Evolutionary conservation across 2,888 invertebrate genomes (phyloP).

Genomic region (Spicauda simplicius): DNA sequence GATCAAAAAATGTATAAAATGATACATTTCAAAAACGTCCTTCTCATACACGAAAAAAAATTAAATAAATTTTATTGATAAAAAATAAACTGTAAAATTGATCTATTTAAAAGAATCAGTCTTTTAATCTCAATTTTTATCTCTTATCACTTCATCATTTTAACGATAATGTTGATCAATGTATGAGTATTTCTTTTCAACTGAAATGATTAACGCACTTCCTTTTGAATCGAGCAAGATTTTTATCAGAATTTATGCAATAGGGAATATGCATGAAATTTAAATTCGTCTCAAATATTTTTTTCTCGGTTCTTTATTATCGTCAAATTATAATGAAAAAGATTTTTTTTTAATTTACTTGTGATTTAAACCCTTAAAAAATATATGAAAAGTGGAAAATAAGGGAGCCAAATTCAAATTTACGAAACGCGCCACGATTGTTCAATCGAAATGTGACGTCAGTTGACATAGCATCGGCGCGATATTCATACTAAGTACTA

Average conservation of each 20-base stretch:
- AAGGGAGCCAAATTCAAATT: too few species aligned
- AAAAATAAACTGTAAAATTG: neutral
- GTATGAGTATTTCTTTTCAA: constrained; percentile 36
- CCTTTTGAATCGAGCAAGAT: neutral
- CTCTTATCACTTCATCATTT: neutral
- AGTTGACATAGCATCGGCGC: too few species aligned
- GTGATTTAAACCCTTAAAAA: too few species aligned
- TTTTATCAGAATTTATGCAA: neutral
- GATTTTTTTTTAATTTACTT: too few species aligned
- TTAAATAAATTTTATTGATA: neutral
- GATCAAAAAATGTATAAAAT: neutral
- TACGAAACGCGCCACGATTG: too few species aligned
- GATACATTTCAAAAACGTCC: neutral
- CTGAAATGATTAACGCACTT: neutral
- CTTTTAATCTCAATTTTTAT: constrained; percentile 1
- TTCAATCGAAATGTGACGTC: too few species aligned
- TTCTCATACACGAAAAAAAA: neutral
- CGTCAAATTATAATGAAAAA: too few species aligned
- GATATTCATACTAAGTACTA: too few species aligned
- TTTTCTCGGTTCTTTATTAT: too few species aligned
- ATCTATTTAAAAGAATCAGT: constrained; percentile 1
- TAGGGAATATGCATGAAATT: too few species aligned
- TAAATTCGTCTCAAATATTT: too few species aligned
- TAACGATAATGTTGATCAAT: constrained; percentile 15
- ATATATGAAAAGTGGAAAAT: too few species aligned